Base-by-base conservation (phyloP, 2,888 invertebrate species). In the Drosophila borealis region DNA sequence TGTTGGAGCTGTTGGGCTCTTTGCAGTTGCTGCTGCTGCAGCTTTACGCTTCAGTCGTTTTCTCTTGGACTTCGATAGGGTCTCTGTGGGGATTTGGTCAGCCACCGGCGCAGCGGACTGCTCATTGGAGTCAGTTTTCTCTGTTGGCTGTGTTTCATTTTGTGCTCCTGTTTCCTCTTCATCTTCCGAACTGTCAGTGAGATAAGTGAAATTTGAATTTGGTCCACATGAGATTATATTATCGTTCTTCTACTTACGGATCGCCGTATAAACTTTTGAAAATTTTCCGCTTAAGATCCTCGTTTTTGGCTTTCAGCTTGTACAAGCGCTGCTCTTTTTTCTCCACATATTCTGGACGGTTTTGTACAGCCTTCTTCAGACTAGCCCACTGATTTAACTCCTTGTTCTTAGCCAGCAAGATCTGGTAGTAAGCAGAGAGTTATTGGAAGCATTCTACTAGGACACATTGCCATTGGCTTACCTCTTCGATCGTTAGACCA, bases 351-450 rank as follows among this genome's bases (percentile, higher is more conserved):
- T 96, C 95, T 0, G 96, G 95, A 34, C 96, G 94, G 83, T 96
- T 94, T 89, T 96, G 96, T n/a, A 96, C 94, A 0, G 97, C 94
- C 93, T 96, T 97, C 92, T 97, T 98, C 4, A 99, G 92, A 0
- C 98, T 97, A 80, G 96, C 98, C 99, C 99, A 99, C 83, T 95
- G 95, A 87, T 99, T 99, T 9, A 99, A 93, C 92, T 99, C 99
- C 78, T 95, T 96, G 91, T 99, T 99, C 89, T 97, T 96, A 0
- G 98, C 98, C 81, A 95, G 93, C 62, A 99, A 93, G 88, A 99
- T 98, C 97, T 98, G 89, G 21, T 93, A 44, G 91, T 53, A 72
- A 13, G 34, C 0, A 2, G 6, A 6, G 5, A 14, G 56, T 56
- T 25, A 6, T 14, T 29, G 29, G 2, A 29, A 13, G 1, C 2